Percentiles rank a stretch among this genome's conserved stretches.
phyloP scores from a whole-genome alignment of 2,113 vertebrate species.

The Isichthys henryi region DNA sequence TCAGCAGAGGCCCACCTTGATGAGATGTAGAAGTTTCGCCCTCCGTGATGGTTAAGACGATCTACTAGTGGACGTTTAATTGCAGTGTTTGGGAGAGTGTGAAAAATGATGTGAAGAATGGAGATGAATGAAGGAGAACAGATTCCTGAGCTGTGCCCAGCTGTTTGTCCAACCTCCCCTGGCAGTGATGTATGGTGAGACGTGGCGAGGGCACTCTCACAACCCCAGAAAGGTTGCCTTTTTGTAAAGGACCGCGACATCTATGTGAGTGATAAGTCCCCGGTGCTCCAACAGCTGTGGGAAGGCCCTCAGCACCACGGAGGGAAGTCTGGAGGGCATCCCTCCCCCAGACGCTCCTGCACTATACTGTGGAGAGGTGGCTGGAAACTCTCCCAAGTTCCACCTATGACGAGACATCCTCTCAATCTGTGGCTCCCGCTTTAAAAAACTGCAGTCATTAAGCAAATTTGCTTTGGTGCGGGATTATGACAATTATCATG shows the following conservation, averaged over 20 bases:
- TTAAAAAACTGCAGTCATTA: conserved; percentile 67
- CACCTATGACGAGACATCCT: conserved; percentile 36
- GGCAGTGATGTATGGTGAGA: neutral
- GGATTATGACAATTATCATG: conserved; percentile 66
- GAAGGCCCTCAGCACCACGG: neutral
- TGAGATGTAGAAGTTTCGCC: neutral
- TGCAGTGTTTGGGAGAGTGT: neutral
- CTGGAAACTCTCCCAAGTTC: conserved; percentile 41
- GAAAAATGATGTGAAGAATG: neutral
- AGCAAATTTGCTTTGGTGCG: conserved; percentile 66
- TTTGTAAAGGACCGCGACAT: neutral
- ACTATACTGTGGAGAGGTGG: neutral
- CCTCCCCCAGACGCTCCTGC: neutral
- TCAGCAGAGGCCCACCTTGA: neutral
- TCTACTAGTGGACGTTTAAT: neutral
- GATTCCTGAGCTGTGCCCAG: neutral
- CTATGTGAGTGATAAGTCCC: neutral
- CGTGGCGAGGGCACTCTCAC: neutral
- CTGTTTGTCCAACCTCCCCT: neutral
- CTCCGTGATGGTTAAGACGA: neutral
- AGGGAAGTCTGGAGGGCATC: neutral
- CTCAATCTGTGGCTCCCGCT: conserved; percentile 48
- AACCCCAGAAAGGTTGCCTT: conserved; percentile 23
- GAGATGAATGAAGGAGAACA: neutral
- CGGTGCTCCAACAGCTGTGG: neutral